These are phyloP conservation scores for Coelopa frigida DNA, from an alignment of 1,140 invertebrate genomes.

Conservation along the genomic window DNA sequence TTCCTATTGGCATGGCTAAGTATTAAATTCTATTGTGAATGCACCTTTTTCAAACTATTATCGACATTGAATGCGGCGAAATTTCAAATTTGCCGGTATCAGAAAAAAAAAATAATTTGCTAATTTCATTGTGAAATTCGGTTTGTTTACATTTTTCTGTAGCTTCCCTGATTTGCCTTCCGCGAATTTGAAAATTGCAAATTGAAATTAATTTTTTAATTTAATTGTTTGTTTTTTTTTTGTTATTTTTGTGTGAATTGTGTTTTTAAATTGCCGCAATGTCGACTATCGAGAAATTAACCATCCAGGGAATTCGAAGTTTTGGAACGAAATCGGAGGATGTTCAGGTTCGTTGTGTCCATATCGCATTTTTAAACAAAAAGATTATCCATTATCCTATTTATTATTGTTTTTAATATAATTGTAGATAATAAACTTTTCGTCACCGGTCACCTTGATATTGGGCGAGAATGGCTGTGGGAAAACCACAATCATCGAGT, in stretches of 20 bases:
- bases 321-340: slow-evolving; percentile 74
- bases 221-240: neutral
- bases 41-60: too few relatives aligned
- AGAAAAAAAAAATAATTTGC: too few relatives aligned
- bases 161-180: too few relatives aligned
- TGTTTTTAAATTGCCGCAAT: slow-evolving; percentile 43
- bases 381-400: neutral
- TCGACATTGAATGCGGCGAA: too few relatives aligned
- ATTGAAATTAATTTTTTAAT: neutral
- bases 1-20: too few relatives aligned
- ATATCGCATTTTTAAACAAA: neutral
- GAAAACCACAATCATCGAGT: slow-evolving; percentile 98
- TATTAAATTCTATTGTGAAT: too few relatives aligned
- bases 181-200: too few relatives aligned
- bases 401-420: neutral
- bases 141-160: too few relatives aligned
- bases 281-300: slow-evolving; percentile 59
- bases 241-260: slow-evolving; percentile 8
- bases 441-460: slow-evolving; percentile 85
- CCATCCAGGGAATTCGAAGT: slow-evolving; percentile 76
- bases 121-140: too few relatives aligned
- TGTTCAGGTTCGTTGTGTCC: slow-evolving; percentile 48
- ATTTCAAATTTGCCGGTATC: too few relatives aligned
- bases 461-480: slow-evolving; percentile 97
- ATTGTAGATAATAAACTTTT: slow-evolving; percentile 61